Conservation (phyloP, 2,797 vertebrate genomes). For the Columba guinea region DNA sequence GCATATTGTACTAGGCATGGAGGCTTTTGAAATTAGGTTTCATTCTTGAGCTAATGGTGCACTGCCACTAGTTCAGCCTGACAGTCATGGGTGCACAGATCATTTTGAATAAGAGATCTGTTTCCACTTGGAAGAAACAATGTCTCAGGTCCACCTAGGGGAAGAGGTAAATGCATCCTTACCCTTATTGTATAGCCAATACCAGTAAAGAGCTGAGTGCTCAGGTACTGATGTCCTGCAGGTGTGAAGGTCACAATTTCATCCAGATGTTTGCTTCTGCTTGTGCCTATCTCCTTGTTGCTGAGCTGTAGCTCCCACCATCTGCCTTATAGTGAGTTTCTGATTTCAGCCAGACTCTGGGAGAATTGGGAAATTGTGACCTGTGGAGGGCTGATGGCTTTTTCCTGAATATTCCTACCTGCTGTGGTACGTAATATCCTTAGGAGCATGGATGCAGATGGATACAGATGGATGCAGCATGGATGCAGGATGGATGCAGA, state of each 20-base stretch:
- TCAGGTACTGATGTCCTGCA: not conserved
- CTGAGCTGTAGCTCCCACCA: not conserved
- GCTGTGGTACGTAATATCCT: fast-evolving
- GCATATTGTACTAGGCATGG: not conserved
- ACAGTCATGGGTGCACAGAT: not conserved
- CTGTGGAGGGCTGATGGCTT: not conserved
- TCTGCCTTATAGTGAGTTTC: not conserved
- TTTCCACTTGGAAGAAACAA: not conserved
- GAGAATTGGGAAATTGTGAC: not conserved
- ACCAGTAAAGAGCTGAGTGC: not conserved
- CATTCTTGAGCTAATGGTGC: not conserved
- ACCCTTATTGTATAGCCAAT: not conserved
- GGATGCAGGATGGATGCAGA: not conserved
- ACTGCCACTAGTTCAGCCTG: not conserved
- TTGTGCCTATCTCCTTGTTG: not conserved
- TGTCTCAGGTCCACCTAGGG: fast-evolving
- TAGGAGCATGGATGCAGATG: not conserved
- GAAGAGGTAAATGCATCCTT: not conserved
- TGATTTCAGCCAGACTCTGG: not conserved
- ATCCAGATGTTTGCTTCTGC: not conserved
- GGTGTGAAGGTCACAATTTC: not conserved
- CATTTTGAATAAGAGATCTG: not conserved
- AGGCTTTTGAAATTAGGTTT: not conserved
- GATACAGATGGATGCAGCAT: not conserved
- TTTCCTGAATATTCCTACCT: not conserved